Evolutionary conservation across 2,797 vertebrate genomes (phyloP), one percentile per base, ranked within the genome.

Genomic region (Chelon labrosus): DNA sequence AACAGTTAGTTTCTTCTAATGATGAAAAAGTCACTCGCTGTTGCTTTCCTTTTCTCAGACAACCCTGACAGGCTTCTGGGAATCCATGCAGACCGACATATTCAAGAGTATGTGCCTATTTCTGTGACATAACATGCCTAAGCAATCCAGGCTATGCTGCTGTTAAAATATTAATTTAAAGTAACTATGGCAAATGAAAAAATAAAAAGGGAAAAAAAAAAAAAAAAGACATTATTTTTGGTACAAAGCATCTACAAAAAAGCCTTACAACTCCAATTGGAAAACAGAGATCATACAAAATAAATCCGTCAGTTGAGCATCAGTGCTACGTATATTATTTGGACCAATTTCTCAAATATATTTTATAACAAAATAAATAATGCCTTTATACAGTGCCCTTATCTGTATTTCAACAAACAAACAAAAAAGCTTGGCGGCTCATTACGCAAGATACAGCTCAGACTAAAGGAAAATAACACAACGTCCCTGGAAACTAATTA

Each of bases 311-410:
- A 95, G 94, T 94, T 95, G 93, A 94, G 93, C 92, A 94, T 94
- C 94, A 94, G 87, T 96, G 94, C 95, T 95, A 93, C 90, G 93
- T 94, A 94, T 95, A 94, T 94, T 94, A 95, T 96, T 96, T 96
- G 94, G 95, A 95, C 93, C 89, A 86, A 95, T 95, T 96, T 92
- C 95, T 95, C 92, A 94, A 94, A 96, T 95, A 95, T 95, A 94
- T 95, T 94, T 96, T 96, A 95, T 95, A 96, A 96, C 93, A 96
- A 95, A 97, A 97, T 96, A 96, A 97, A 97, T 97, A 96, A 97
- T 96, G 95, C 94, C 94, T 95, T 96, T 96, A 95, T 96, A 96
- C 95, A 97, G 96, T 96, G 96, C 96, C 95, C 94, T 95, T 95
- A 94, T 94, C 95, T 95, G 94, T 95, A 95, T 91, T 95, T 93